These are phyloP conservation scores for Pycnonotus jocosus DNA, from an alignment of 2,113 vertebrate genomes.

Conservation along the genomic window DNA sequence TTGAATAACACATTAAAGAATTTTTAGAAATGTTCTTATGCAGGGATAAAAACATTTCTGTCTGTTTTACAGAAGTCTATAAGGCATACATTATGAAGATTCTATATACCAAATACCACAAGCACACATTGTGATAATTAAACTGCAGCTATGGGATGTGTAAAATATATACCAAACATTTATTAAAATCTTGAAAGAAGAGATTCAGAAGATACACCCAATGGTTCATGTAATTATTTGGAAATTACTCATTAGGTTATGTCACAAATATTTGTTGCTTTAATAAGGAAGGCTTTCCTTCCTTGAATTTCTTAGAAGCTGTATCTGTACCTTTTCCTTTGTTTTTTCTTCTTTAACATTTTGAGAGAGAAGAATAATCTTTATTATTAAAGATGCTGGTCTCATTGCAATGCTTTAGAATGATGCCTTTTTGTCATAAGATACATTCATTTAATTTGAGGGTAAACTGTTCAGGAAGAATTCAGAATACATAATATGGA, in stretches of 20 bases:
- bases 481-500: neutral
- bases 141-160: neutral
- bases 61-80: neutral
- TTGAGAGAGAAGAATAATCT: neutral
- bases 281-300: neutral
- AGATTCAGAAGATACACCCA: neutral
- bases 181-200: neutral
- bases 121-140: neutral
- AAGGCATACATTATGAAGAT: neutral
- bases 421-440: neutral
- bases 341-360: neutral
- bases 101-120: neutral
- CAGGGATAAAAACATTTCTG: neutral
- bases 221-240: neutral
- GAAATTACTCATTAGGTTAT: neutral
- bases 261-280: neutral
- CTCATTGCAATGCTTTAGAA: neutral
- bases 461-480: neutral
- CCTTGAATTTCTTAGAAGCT: neutral
- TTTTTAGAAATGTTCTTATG: neutral
- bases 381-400: neutral
- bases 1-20: neutral
- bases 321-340: neutral
- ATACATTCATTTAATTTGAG: neutral
- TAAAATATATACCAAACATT: neutral